phyloP scores from a whole-genome alignment of 1,140 invertebrate genomes.

The Alviniconcha marisindica region DNA sequence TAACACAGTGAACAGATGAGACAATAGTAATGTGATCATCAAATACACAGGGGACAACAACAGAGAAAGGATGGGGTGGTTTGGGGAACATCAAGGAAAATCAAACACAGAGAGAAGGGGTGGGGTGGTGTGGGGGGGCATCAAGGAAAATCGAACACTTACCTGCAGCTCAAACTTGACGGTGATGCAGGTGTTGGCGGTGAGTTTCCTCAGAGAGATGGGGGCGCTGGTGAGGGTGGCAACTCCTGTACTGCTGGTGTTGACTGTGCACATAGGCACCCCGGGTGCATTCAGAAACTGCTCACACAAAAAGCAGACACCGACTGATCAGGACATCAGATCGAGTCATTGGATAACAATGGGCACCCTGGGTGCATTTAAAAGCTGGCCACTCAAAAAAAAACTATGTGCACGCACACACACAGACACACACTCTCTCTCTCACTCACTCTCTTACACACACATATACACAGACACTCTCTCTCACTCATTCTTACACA shows the following conservation, averaged over 20 bases:
- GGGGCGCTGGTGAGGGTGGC: slow-evolving; percentile 66
- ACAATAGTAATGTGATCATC: too few species aligned
- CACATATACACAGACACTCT: neutral
- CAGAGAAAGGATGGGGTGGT: too few species aligned
- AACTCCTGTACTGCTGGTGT: slow-evolving; percentile 62
- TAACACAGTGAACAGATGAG: too few species aligned
- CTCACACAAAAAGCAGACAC: too few species aligned
- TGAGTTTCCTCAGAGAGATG: slow-evolving; percentile 66
- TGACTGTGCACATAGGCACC: slow-evolving; percentile 64
- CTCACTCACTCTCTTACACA: neutral
- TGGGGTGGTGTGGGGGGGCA: too few species aligned
- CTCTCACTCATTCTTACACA: neutral
- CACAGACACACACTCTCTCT: neutral
- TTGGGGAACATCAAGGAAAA: neutral
- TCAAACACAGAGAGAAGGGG: neutral
- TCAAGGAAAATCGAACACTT: too few species aligned
- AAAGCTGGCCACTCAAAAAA: too few species aligned
- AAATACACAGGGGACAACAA: too few species aligned
- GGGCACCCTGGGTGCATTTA: too few species aligned
- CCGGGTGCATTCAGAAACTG: slow-evolving; percentile 67
- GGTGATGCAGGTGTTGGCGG: slow-evolving; percentile 58
- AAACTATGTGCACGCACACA: too few species aligned
- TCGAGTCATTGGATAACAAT: too few species aligned
- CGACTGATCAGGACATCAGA: too few species aligned
- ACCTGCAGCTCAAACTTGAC: slow-evolving; percentile 73